Conservation (phyloP, 1,140 invertebrate genomes). For the Pollicipes pollicipes region DNA sequence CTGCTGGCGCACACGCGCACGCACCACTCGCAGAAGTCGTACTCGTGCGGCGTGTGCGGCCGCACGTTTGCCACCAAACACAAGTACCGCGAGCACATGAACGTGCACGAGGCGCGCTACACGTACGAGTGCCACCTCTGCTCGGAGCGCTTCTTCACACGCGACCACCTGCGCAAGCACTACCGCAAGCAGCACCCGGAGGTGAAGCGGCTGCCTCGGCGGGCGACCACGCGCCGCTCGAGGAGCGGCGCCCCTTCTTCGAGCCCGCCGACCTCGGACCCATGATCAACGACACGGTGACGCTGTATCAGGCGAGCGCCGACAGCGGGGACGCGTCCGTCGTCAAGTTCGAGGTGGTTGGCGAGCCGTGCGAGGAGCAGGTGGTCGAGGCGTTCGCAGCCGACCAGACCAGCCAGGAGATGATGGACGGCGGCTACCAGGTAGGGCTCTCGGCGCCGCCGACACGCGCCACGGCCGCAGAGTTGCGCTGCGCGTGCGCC, state of each 20-base stretch:
- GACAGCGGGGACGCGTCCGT: not conserved
- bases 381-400: not conserved
- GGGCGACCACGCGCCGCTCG: not conserved
- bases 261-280: not conserved
- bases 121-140: not conserved
- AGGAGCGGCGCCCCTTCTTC: not conserved
- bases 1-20: not conserved
- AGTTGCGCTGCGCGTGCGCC: no score
- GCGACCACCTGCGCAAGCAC: not conserved
- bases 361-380: not conserved
- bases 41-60: slow-evolving; percentile 1
- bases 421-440: not conserved
- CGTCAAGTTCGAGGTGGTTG: not conserved
- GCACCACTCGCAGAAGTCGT: not conserved
- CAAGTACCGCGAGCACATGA: not conserved
- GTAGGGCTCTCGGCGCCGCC: not conserved
- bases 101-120: not conserved
- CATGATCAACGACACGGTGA: not conserved
- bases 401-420: not conserved
- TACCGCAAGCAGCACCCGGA: not conserved
- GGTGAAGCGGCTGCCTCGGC: not conserved
- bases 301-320: not conserved
- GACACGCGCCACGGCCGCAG: no score
- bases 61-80: not conserved
- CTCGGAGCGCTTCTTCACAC: not conserved